A percentile compares a stretch with the other conserved stretches of the same genome.
Conservation (phyloP, 37 sponge, comb jelly and placozoan species). For the Haliclona indistincta region DNA sequence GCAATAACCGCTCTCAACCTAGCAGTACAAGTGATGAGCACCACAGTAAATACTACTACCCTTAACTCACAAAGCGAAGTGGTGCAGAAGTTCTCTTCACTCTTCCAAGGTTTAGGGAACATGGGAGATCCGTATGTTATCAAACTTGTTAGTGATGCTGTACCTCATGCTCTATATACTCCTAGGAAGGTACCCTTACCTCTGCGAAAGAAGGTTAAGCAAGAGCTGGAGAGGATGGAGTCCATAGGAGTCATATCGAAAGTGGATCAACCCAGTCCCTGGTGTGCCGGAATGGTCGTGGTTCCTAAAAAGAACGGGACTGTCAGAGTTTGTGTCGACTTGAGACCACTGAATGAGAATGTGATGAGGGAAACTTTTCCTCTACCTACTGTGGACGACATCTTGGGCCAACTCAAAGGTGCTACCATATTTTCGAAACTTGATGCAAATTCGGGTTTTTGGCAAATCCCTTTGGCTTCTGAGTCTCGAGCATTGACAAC, state of each 20-base stretch:
- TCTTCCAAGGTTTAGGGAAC: too few species aligned
- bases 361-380: conserved; percentile 8
- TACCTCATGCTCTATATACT: too few species aligned
- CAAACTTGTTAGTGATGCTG: too few species aligned
- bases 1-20: too few species aligned
- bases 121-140: too few species aligned
- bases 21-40: too few species aligned
- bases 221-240: too few species aligned
- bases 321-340: conserved; percentile 25
- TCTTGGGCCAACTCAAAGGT: conserved; percentile 1
- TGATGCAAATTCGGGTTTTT: conserved; percentile 26
- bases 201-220: too few species aligned
- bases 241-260: conserved; percentile 6
- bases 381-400: conserved; percentile 27
- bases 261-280: conserved; percentile 7
- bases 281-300: conserved; percentile 22
- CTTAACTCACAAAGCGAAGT: too few species aligned
- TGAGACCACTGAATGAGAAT: conserved; percentile 26
- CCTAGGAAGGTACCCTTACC: too few species aligned
- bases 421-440: conserved; percentile 18
- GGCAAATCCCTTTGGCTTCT: conserved; percentile 32
- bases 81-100: too few species aligned
- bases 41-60: too few species aligned
- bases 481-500: conserved; percentile 22
- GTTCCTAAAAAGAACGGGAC: conserved; percentile 12